phyloP scores from a whole-genome alignment of 1,140 invertebrate species.

The Musca domestica region DNA sequence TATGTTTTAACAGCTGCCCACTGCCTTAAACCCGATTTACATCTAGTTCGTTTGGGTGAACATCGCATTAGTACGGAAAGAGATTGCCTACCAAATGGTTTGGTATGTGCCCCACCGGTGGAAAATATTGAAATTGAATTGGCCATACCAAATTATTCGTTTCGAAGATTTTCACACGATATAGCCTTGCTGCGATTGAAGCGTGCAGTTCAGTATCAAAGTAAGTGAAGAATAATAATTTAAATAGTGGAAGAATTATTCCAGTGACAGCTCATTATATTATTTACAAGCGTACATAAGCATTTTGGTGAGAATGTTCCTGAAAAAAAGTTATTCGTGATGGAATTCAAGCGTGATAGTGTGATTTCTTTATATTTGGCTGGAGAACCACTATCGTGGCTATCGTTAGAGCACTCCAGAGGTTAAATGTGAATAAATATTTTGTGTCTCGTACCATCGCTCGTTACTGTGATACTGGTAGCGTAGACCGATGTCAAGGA shows the following conservation, averaged over 20 bases:
- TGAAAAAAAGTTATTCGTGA: too few relatives aligned
- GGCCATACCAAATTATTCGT: slow-evolving; percentile 61
- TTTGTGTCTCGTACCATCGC: too few relatives aligned
- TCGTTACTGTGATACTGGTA: too few relatives aligned
- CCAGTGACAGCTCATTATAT: too few relatives aligned
- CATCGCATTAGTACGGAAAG: slow-evolving; percentile 57
- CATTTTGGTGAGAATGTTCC: too few relatives aligned
- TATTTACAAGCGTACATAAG: too few relatives aligned
- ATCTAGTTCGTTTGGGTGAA: slow-evolving; percentile 63
- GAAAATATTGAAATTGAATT: slow-evolving; percentile 59
- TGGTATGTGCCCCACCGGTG: slow-evolving; percentile 54
- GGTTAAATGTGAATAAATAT: too few relatives aligned
- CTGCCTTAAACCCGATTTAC: slow-evolving; percentile 29
- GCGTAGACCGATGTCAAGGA: too few relatives aligned
- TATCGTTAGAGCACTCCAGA: too few relatives aligned
- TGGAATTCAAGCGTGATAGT: too few relatives aligned
- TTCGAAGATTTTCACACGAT: slow-evolving; percentile 62
- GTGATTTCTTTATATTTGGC: too few relatives aligned
- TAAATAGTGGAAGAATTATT: neutral
- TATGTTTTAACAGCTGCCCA: slow-evolving; percentile 67
- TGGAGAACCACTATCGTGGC: too few relatives aligned
- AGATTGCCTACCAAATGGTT: slow-evolving; percentile 58
- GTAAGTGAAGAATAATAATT: neutral
- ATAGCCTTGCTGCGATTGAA: slow-evolving; percentile 61
- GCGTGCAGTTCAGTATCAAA: slow-evolving; percentile 24